Evolutionary conservation across 2,888 invertebrate species (phyloP).

Genomic region (Agrochola litura): DNA sequence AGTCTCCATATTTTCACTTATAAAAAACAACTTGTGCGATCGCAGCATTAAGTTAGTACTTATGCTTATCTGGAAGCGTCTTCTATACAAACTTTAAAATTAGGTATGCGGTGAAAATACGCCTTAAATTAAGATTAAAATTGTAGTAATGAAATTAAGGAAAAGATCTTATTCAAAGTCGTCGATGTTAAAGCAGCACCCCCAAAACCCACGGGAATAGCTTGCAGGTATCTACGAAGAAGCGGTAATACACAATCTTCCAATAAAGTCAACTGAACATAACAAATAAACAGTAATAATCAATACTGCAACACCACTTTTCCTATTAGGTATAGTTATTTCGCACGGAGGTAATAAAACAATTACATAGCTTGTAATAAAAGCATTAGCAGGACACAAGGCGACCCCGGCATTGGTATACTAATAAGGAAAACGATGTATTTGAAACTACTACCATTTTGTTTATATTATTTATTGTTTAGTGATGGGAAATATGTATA

Average conservation of each 20-base stretch:
- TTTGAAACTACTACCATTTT: constrained; percentile 67
- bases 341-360: constrained; percentile 45
- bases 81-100: background rate
- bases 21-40: background rate
- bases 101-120: background rate
- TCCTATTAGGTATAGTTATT: constrained; percentile 22
- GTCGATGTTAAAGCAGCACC: background rate
- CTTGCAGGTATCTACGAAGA: background rate
- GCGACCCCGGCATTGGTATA: constrained; percentile 78
- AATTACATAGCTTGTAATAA: constrained; percentile 55
- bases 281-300: background rate
- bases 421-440: constrained; percentile 77
- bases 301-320: constrained; percentile 7
- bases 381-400: constrained; percentile 63
- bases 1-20: too few species aligned
- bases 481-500: constrained; percentile 29
- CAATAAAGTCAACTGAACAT: background rate
- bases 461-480: constrained; percentile 28
- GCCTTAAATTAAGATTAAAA: background rate
- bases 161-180: background rate
- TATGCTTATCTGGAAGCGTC: background rate
- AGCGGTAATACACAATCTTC: background rate
- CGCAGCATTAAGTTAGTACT: background rate
- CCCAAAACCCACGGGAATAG: too few species aligned
- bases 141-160: background rate